These are phyloP conservation scores for Montipora cactus DNA, from an alignment of 64 coral and sea anemone species.

Conservation along the genomic window DNA sequence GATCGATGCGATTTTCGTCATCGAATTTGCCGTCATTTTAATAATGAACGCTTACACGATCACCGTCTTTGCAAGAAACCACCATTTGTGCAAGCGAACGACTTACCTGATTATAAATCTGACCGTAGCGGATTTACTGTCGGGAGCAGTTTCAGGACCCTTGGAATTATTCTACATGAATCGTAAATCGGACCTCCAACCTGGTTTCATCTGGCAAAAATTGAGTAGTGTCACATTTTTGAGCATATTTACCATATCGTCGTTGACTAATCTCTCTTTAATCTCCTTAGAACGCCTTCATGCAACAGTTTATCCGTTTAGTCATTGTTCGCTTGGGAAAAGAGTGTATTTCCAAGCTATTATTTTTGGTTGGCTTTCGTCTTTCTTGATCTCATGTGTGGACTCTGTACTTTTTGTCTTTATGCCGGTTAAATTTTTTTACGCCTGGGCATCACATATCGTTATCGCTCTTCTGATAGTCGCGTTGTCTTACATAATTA, in stretches of 20 bases:
- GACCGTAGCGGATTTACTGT: not conserved
- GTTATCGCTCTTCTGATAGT: not conserved
- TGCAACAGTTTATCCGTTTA: conserved; percentile 6
- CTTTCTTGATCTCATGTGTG: not conserved
- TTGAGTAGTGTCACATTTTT: not conserved
- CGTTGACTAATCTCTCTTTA: not conserved
- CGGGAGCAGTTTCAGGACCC: not conserved
- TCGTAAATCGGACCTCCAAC: too few species aligned
- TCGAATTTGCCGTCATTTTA: not conserved
- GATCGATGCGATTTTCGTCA: not conserved
- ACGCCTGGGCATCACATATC: not conserved
- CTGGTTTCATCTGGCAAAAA: not conserved
- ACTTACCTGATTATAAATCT: not conserved
- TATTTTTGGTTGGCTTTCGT: not conserved
- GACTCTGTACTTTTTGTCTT: not conserved
- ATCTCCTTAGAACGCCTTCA: conserved; percentile 25
- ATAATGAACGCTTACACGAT: not conserved
- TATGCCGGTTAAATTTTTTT: not conserved
- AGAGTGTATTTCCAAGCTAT: not conserved
- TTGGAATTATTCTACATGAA: not conserved
- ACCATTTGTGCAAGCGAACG: not conserved
- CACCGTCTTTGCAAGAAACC: not conserved
- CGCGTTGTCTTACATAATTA: not conserved
- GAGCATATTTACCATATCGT: not conserved
- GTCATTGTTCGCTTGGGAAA: not conserved